Base-by-base conservation (phyloP, 2,113 vertebrate species). In the Python bivittatus region DNA sequence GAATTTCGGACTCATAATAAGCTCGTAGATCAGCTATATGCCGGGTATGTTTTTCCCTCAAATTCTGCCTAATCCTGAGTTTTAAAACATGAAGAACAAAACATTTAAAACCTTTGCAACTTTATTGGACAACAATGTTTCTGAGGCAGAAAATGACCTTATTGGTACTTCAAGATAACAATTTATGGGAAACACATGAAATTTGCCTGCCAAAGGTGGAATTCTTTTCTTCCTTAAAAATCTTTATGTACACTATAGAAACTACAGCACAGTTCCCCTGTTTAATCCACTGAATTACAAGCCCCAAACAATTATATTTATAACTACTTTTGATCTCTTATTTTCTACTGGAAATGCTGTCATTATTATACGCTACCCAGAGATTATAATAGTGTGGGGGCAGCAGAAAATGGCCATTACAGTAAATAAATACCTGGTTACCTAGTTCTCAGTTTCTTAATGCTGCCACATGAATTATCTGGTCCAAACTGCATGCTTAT, bases 1-100 rank as follows among this genome's bases (percentile, higher is more conserved):
- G 97, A 89, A 99, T 99, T 97, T 99, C 99, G 0, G 98, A 97
- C 84, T 99, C 99, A 25, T 99, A 99, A 96, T 99, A 99, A 0
- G 98, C 98, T 68, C 98, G 98, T 13, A 99, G 97, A 68, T 99
- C 99, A 0, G 98, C 98, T 17, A 99, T 93, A 58, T 99, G 99
- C 2, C 99, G 98, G 6, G 98, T 97, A 2, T 99, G 98, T 88
- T 99, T 99, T 90, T 99, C 98, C 94, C 99, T 98, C 97, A 99
- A 96, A 96, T 98, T 99, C 96, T 99, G 98, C 93, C 99, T 97
- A 57, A 99, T 96, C 85, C 99, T 99, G 89, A 56, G 83, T 95
- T 53, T 38, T 94, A 91, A 89, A 5, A 10, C 17, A 91, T 54
- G 15, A 52, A 93, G 83, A 95, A 93, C 6, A 56, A 93, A 91